A percentile compares a stretch with the other conserved stretches of the same genome.
Evolutionary conservation across 2,888 invertebrate genomes (phyloP).

Genomic region (Halocaridina rubra): DNA sequence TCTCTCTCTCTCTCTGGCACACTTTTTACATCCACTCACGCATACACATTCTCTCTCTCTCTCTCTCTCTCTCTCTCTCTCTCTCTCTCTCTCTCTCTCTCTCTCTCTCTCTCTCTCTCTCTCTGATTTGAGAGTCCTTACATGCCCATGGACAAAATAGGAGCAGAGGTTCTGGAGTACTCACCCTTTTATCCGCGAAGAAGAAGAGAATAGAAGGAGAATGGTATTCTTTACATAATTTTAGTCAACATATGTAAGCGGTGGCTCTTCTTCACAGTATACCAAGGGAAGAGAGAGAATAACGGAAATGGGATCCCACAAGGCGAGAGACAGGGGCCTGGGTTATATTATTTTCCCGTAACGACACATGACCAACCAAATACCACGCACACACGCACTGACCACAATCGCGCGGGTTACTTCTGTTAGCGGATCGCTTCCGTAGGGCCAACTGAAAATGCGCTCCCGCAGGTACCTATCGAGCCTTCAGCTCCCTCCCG

Average conservation of each 20-base stretch:
- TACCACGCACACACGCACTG: background rate
- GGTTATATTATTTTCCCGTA: background rate
- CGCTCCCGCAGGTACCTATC: background rate
- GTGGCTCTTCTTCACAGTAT: too few relatives aligned
- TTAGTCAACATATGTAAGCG: too few relatives aligned
- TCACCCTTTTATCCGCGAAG: background rate
- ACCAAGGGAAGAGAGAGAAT: too few relatives aligned
- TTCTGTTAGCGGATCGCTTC: background rate
- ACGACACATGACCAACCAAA: background rate
- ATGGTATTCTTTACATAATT: background rate
- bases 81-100: background rate
- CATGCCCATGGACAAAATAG: too few relatives aligned
- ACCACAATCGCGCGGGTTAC: background rate
- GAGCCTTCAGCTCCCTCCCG: background rate
- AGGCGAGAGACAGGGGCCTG: background rate
- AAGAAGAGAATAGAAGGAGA: background rate
- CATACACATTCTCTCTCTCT: background rate
- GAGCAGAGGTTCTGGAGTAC: too few relatives aligned
- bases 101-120: background rate
- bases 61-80: background rate
- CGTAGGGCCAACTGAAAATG: background rate
- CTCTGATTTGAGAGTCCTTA: background rate
- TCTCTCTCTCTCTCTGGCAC: too few relatives aligned
- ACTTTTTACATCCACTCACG: too few relatives aligned
- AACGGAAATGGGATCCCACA: background rate